phyloP scores from a whole-genome alignment of 2,888 invertebrate species.

The Malachius bipustulatus region DNA sequence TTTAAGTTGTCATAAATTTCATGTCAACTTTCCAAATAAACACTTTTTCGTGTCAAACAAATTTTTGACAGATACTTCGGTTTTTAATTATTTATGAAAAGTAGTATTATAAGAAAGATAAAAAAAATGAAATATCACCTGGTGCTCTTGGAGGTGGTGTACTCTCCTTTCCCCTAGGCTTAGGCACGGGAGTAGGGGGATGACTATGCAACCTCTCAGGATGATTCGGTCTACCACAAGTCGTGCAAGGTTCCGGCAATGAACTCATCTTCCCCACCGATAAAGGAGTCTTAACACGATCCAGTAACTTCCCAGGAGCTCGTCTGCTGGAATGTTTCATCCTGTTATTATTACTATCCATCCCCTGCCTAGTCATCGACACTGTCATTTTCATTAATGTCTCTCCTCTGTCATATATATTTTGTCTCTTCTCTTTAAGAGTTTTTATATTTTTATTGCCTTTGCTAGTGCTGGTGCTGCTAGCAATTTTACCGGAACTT shows the following conservation, averaged over 20 bases:
- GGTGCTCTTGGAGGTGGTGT: constrained; percentile 22
- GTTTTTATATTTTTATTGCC: constrained; percentile 11
- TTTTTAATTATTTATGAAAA: too few species aligned
- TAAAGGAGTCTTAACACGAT: constrained; percentile 11
- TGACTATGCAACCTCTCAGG: constrained; percentile 55
- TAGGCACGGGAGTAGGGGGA: constrained; percentile 32
- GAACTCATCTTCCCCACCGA: constrained; percentile 27
- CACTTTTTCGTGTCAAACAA: too few species aligned
- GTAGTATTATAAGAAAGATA: too few species aligned
- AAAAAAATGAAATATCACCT: constrained; percentile 16
- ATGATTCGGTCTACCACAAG: constrained; percentile 54
- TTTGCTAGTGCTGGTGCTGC: constrained; percentile 10
- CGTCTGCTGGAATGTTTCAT: constrained; percentile 19
- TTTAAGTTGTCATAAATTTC: too few species aligned
- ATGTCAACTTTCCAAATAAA: too few species aligned
- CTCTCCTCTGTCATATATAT: constrained; percentile 17
- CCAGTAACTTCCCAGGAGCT: neutral
- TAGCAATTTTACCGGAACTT: constrained; percentile 19
- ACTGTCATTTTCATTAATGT: constrained; percentile 13
- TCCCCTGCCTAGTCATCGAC: constrained; percentile 11
- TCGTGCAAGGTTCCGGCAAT: constrained; percentile 46
- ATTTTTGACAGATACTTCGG: too few species aligned
- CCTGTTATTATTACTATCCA: constrained; percentile 22
- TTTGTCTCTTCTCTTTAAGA: constrained; percentile 12
- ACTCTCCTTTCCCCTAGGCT: too few species aligned